Conservation (phyloP, 2,888 invertebrate genomes). For the Kuschelorhynchus macadamiae region DNA sequence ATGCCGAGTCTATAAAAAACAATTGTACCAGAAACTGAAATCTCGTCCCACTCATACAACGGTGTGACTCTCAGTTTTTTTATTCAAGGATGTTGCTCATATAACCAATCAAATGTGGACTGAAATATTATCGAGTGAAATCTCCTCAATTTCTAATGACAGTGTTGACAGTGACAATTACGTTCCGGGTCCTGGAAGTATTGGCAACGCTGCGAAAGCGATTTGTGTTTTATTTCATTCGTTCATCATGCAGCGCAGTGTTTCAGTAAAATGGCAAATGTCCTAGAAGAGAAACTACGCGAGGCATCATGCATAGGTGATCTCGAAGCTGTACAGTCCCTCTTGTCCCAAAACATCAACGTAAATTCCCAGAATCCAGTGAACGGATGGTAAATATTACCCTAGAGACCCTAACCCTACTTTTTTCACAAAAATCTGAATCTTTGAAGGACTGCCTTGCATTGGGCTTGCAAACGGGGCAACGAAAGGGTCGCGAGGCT, state of each 20-base stretch:
- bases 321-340: conserved; percentile 70
- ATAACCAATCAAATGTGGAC: too few species aligned
- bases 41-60: too few species aligned
- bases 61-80: too few species aligned
- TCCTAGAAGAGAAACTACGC: conserved; percentile 73
- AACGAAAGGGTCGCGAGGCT: conserved; percentile 71
- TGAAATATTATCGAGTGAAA: too few species aligned
- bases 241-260: conserved; percentile 31
- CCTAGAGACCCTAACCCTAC: conserved; percentile 43
- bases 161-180: too few species aligned
- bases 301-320: conserved; percentile 76
- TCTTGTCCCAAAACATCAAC: conserved; percentile 72
- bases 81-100: too few species aligned
- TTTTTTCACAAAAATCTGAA: conserved; percentile 47
- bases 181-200: too few species aligned
- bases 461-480: conserved; percentile 78
- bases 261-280: conserved; percentile 56
- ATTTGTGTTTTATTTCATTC: background rate
- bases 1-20: too few species aligned
- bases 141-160: too few species aligned
- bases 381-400: conserved; percentile 74
- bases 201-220: background rate
- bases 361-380: conserved; percentile 74
- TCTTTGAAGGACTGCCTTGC: conserved; percentile 75
- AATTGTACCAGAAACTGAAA: too few species aligned